phyloP scores from a whole-genome alignment of 2,888 invertebrate genomes.

The Salpingus planirostris region DNA sequence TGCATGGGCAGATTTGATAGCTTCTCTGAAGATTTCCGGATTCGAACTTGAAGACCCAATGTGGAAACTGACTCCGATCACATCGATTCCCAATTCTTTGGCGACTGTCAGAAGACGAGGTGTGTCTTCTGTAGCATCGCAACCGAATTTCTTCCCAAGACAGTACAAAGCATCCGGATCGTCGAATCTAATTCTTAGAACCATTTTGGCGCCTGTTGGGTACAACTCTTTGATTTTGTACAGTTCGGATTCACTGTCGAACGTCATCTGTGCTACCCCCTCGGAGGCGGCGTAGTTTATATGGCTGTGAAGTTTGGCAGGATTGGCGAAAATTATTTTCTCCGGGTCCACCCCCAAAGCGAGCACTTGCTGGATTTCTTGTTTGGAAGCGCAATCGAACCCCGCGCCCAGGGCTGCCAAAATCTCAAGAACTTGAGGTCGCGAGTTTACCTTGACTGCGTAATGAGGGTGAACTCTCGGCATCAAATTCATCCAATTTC shows the following conservation, averaged over 20 bases:
- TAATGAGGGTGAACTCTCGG: slow-evolving; percentile 1
- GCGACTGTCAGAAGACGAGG: slow-evolving; percentile 67
- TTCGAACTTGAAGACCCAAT: slow-evolving; percentile 82
- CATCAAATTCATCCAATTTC: not conserved
- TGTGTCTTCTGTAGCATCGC: slow-evolving; percentile 68
- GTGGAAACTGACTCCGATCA: slow-evolving; percentile 80
- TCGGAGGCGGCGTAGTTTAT: slow-evolving; percentile 70
- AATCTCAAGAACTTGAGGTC: slow-evolving; percentile 38
- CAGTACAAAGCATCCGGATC: slow-evolving; percentile 77
- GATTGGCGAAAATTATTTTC: slow-evolving; percentile 52
- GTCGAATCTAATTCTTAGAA: slow-evolving; percentile 82
- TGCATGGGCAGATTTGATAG: slow-evolving; percentile 21
- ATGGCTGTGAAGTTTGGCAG: slow-evolving; percentile 54
- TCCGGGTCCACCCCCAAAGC: slow-evolving; percentile 42
- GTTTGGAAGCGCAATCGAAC: slow-evolving; percentile 55
- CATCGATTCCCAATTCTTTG: slow-evolving; percentile 61
- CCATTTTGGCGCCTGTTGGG: slow-evolving; percentile 67
- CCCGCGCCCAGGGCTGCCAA: slow-evolving; percentile 48
- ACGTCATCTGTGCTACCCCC: slow-evolving; percentile 78
- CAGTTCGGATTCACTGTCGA: slow-evolving; percentile 88
- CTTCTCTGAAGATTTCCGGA: slow-evolving; percentile 23
- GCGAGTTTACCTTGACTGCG: slow-evolving; percentile 54
- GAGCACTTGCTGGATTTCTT: slow-evolving; percentile 48
- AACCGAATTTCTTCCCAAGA: slow-evolving; percentile 92
- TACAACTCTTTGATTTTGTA: slow-evolving; percentile 76